Conservation (phyloP, 2,888 invertebrate species). For the Eulithis prunata region DNA sequence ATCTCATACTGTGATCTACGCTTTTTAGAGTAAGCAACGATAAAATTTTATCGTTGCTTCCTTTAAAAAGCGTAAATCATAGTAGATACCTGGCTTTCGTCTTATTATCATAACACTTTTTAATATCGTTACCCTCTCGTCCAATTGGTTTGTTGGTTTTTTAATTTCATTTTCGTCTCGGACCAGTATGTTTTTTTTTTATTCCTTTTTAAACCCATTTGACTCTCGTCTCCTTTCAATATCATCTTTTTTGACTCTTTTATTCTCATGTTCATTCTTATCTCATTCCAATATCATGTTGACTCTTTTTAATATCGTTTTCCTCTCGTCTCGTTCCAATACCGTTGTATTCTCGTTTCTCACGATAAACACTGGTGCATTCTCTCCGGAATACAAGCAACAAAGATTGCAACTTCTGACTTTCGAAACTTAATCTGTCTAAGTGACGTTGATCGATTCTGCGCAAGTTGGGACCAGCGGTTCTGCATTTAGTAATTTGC, state of each 20-base stretch:
- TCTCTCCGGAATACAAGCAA: constrained; percentile 56
- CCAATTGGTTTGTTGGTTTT: too few species aligned
- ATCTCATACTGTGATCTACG: too few species aligned
- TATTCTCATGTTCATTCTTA: constrained; percentile 42
- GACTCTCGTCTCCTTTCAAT: background rate
- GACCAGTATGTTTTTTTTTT: too few species aligned
- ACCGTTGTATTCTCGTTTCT: constrained; percentile 35
- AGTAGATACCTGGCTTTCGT: too few species aligned
- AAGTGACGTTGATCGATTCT: constrained; percentile 66
- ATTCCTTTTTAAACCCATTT: too few species aligned
- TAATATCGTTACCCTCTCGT: too few species aligned
- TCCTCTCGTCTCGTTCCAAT: background rate
- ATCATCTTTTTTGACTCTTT: too few species aligned
- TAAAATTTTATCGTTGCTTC: too few species aligned
- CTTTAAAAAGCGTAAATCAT: too few species aligned
- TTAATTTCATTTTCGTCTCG: too few species aligned
- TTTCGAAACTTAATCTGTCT: constrained; percentile 61
- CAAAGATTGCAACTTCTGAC: constrained; percentile 64
- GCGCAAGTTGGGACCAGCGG: constrained; percentile 32
- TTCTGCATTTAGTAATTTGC: constrained; percentile 28
- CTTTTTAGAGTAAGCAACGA: too few species aligned
- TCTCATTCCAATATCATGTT: background rate
- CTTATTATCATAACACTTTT: too few species aligned
- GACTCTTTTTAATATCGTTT: background rate
- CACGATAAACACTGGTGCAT: constrained; percentile 46